Percentiles rank a stretch among this genome's conserved stretches.
These are phyloP conservation scores for Drosophila subsilvestris DNA, from an alignment of 2,888 invertebrate species.

Conservation along the genomic window DNA sequence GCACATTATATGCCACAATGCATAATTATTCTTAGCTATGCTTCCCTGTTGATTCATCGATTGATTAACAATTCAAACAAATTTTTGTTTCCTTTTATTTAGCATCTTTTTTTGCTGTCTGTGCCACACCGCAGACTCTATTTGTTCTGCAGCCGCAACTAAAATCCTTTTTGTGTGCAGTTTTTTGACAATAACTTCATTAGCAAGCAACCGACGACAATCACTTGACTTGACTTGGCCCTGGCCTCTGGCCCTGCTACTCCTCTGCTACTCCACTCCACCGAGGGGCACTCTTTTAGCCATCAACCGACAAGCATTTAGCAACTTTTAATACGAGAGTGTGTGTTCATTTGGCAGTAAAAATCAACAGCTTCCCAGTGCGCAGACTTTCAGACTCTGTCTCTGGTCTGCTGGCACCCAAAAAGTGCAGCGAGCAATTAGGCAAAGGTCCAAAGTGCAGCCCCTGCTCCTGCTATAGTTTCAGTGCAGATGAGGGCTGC, in stretches of 20 bases:
- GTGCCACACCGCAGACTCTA: background rate
- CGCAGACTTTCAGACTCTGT: background rate
- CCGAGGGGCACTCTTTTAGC: background rate
- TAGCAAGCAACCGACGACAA: slow-evolving; percentile 51
- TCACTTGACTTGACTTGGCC: slow-evolving; percentile 48
- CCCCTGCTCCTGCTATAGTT: slow-evolving; percentile 5
- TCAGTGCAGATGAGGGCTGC: slow-evolving; percentile 9
- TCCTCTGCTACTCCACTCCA: background rate
- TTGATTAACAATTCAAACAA: background rate
- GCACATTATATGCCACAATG: slow-evolving; percentile 4
- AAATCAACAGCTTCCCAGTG: slow-evolving; percentile 49
- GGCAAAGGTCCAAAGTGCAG: slow-evolving; percentile 33
- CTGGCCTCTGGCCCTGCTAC: background rate
- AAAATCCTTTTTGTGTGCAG: slow-evolving; percentile 30
- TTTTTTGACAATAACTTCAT: slow-evolving; percentile 62
- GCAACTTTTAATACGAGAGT: slow-evolving; percentile 53
- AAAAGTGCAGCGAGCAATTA: slow-evolving; percentile 58
- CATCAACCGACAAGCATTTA: slow-evolving; percentile 33
- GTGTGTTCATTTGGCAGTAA: slow-evolving; percentile 39
- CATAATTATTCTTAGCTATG: background rate
- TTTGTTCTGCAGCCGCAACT: slow-evolving; percentile 25
- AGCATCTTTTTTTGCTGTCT: background rate
- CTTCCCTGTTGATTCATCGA: too few species aligned
- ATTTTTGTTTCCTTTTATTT: background rate
- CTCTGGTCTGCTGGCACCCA: slow-evolving; percentile 23